phyloP scores from a whole-genome alignment of 1,140 invertebrate genomes.

The Venustaconcha ellipsiformis region DNA sequence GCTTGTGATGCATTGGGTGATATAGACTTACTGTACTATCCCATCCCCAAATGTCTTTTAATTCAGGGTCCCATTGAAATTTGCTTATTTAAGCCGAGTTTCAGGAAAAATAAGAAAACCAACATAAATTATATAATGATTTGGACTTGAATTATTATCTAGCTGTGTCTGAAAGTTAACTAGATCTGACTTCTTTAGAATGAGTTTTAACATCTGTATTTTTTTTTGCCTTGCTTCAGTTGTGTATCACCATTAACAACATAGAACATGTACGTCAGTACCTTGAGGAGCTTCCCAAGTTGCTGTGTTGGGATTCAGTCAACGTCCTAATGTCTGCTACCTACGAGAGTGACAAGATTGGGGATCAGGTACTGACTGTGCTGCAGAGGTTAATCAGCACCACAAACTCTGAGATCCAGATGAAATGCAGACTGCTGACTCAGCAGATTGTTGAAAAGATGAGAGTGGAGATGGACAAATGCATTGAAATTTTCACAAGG shows the following conservation, averaged over 20 bases:
- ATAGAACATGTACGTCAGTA: conserved; percentile 91
- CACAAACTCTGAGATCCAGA: conserved; percentile 47
- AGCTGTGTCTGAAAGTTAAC: too few species aligned
- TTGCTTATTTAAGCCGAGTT: too few species aligned
- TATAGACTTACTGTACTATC: too few species aligned
- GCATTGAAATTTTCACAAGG: conserved; percentile 51
- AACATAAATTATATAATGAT: too few species aligned
- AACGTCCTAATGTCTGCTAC: conserved; percentile 47
- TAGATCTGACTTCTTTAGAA: too few species aligned
- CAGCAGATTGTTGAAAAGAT: conserved; percentile 57
- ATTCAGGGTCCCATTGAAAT: too few species aligned
- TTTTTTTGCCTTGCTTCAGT: conserved; percentile 70
- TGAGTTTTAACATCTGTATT: too few species aligned
- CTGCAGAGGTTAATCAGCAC: conserved; percentile 47
- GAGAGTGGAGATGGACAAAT: conserved; percentile 50
- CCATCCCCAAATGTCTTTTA: too few species aligned
- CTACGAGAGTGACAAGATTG: conserved; percentile 75
- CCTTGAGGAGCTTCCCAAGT: conserved; percentile 81
- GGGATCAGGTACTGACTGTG: conserved; percentile 71
- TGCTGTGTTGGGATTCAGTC: conserved; percentile 55
- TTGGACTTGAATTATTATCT: too few species aligned
- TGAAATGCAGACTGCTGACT: conserved; percentile 48
- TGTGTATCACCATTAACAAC: conserved; percentile 92
- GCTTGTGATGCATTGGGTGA: too few species aligned
- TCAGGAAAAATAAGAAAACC: too few species aligned